Evolutionary conservation across 2,888 invertebrate genomes (phyloP).

Genomic region (Yponomeuta sedellus): DNA sequence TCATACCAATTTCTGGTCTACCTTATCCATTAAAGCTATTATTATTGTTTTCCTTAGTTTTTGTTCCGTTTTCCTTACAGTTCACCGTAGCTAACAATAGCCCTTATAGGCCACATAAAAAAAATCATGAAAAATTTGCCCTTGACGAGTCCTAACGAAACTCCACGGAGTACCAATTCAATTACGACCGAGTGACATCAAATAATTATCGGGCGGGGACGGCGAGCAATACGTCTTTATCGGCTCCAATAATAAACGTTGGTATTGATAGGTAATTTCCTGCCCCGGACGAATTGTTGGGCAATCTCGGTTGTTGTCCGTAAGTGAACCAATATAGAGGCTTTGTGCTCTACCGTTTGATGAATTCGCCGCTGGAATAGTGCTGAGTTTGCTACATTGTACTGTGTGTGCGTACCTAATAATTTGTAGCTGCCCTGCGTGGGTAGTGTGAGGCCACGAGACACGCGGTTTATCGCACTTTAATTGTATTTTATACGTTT

Average conservation of each 20-base stretch:
- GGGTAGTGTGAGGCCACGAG: too few relatives aligned
- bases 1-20: too few relatives aligned
- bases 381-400: background rate
- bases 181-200: background rate
- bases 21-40: too few relatives aligned
- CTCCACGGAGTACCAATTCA: too few relatives aligned
- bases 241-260: background rate
- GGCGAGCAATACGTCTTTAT: background rate
- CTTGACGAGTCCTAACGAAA: too few relatives aligned
- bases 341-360: background rate
- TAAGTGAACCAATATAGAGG: background rate
- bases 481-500: too few relatives aligned
- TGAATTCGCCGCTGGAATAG: background rate
- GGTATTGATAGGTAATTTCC: slow-evolving; percentile 1
- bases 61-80: too few relatives aligned
- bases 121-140: background rate
- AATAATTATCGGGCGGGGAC: background rate
- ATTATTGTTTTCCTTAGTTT: too few relatives aligned
- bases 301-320: background rate
- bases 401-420: background rate
- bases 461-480: too few relatives aligned
- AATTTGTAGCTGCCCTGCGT: background rate
- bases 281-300: background rate
- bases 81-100: too few relatives aligned
- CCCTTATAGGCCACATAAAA: background rate